Percentiles rank a stretch among this genome's conserved stretches.
Evolutionary conservation across 2,888 invertebrate species (phyloP).

Genomic region (Timema cristinae): DNA sequence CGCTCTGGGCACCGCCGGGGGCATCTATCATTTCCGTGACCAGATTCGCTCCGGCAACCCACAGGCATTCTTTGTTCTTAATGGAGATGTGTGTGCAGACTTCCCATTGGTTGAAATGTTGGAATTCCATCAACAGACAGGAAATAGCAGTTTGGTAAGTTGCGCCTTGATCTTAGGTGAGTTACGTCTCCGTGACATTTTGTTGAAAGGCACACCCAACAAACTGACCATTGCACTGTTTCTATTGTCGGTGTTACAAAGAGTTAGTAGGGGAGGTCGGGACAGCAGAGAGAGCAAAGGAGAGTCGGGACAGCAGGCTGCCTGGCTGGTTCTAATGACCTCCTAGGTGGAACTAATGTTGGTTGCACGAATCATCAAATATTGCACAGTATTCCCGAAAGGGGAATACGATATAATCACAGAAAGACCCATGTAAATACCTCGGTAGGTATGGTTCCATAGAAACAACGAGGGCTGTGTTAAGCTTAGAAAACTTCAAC

Average conservation of each 20-base stretch:
- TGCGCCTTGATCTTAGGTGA: background rate
- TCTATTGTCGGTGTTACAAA: conserved; percentile 13
- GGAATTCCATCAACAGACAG: conserved; percentile 62
- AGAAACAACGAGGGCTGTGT: no score
- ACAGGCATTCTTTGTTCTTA: conserved; percentile 87
- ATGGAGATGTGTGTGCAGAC: conserved; percentile 97
- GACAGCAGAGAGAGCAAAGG: no score
- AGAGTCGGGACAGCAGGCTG: no score
- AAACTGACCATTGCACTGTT: background rate
- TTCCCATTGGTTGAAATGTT: conserved; percentile 85
- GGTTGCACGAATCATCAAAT: no score
- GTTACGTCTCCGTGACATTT: background rate
- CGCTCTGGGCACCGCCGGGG: conserved; percentile 93
- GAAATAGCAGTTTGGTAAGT: conserved; percentile 53
- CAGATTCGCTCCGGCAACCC: conserved; percentile 87
- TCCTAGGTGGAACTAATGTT: no score
- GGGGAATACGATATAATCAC: no score
- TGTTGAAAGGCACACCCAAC: background rate
- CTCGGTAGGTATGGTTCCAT: no score
- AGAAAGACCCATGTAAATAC: no score
- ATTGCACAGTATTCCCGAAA: no score
- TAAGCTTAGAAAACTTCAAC: no score
- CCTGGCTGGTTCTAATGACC: no score
- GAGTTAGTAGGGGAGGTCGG: no score
- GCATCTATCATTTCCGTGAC: conserved; percentile 94